Evolutionary conservation across 2,113 vertebrate genomes (phyloP), one percentile per base, ranked within the genome.

Genomic region (Pungitius pungitius): DNA sequence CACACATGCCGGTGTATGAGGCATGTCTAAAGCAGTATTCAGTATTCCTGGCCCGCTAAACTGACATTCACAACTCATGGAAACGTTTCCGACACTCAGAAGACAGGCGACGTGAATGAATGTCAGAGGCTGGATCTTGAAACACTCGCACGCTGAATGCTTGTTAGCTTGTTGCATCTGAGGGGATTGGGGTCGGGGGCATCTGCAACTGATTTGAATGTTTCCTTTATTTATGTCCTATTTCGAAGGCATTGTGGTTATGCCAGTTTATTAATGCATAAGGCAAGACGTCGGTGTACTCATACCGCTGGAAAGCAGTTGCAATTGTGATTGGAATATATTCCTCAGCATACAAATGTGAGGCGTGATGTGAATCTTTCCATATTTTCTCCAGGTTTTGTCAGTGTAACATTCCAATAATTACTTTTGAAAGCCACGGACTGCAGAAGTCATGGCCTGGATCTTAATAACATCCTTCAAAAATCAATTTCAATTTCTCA

Each of bases 401-500:
- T 67, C 57, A 57, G 49, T 47, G 15, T 35, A 64, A 45, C 81
- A 70, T 59, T 77, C 57, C 43, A 30, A 27, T 83, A 85, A 87
- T 88, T 88, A 75, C 73, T 71, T 84, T 49, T 65, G 43, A 87
- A 82, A 85, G 67, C 12, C 73, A 22, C 7, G 15, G n/a, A 35
- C 15, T 58, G 57, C 68, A 78, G 51, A 80, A 87, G 85, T 78
- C 81, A 62, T 43, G 67, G 79, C 30, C 75, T 69, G 75, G 74
- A 77, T 87, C 87, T 85, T 74, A 83, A 81, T 81, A 87, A 81
- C 82, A 84, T 87, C 82, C 77, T 75, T 80, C 67, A 78, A 58
- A 88, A 90, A 90, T 92, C 90, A 81, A 90, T 91, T 89, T 84
- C 83, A 85, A 89, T 92, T 85, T 85, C 78, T 84, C 78, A 54